A percentile compares a stretch with the other conserved stretches of the same genome.
These are phyloP conservation scores for Anthopleura xanthogrammica DNA, from an alignment of 92 coral and sea anemone species.

Conservation along the genomic window DNA sequence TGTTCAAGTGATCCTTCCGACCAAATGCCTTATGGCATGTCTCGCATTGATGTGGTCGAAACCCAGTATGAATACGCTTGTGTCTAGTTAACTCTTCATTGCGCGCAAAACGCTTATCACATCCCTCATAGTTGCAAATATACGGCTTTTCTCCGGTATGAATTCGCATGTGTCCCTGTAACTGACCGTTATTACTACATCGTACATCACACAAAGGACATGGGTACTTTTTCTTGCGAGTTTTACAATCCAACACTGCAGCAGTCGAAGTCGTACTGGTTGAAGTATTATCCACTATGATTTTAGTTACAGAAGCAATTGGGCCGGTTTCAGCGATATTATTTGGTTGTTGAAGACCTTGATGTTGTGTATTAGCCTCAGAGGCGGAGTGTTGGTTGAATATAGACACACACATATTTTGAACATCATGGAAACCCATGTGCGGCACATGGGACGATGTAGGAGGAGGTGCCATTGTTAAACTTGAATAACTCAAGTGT, in stretches of 20 bases:
- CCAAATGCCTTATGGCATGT: slow-evolving; percentile 90
- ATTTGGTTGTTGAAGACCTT: not conserved
- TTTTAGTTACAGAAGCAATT: not conserved
- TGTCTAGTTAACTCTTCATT: slow-evolving; percentile 92
- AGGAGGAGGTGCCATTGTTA: slow-evolving; percentile 69
- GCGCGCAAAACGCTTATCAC: slow-evolving; percentile 87
- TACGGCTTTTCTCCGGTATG: slow-evolving; percentile 92
- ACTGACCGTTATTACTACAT: slow-evolving; percentile 92
- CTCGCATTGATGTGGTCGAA: slow-evolving; percentile 89
- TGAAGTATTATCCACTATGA: not conserved
- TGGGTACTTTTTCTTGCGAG: slow-evolving; percentile 85
- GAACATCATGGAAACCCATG: slow-evolving; percentile 15
- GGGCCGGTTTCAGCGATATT: slow-evolving; percentile 17
- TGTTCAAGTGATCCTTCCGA: slow-evolving; percentile 87
- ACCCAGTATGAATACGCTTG: slow-evolving; percentile 88
- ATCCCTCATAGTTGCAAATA: slow-evolving; percentile 72
- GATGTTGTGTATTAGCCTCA: slow-evolving; percentile 8
- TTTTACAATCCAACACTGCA: slow-evolving; percentile 30
- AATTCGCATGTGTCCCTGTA: slow-evolving; percentile 87
- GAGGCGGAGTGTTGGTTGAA: slow-evolving; percentile 14
- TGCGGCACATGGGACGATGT: slow-evolving; percentile 46
- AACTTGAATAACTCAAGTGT: slow-evolving; percentile 47
- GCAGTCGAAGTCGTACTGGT: slow-evolving; percentile 1
- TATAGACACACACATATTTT: not conserved
- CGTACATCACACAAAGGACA: slow-evolving; percentile 91